Percentiles rank a stretch among this genome's conserved stretches.
Evolutionary conservation across 1,140 invertebrate genomes (phyloP).

Genomic region (Drosophila pseudoananassae): DNA sequence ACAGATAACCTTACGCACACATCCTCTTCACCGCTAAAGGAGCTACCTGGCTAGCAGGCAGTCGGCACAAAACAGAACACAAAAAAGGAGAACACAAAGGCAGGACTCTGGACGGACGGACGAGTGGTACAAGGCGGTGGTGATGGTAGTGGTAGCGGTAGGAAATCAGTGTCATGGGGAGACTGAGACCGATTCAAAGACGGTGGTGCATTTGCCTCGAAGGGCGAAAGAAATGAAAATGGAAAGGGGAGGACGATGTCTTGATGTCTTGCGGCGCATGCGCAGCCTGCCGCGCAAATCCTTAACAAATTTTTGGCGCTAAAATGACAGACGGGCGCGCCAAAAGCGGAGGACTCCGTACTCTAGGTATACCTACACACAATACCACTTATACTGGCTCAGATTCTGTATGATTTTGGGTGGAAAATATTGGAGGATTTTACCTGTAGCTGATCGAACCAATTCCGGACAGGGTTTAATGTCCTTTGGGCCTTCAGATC

Average conservation of each 20-base stretch:
- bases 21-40: slow-evolving; percentile 35
- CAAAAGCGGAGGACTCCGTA: slow-evolving; percentile 49
- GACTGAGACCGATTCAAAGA: slow-evolving; percentile 35
- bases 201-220: slow-evolving; percentile 46
- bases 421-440: slow-evolving; percentile 19
- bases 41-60: slow-evolving; percentile 72
- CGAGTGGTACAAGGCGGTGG: not conserved
- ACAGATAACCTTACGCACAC: slow-evolving; percentile 34
- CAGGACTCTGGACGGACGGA: slow-evolving; percentile 43
- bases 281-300: slow-evolving; percentile 69
- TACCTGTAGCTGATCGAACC: slow-evolving; percentile 43
- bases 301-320: slow-evolving; percentile 72
- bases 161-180: slow-evolving; percentile 60
- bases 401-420: slow-evolving; percentile 28
- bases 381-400: not conserved
- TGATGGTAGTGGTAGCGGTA: slow-evolving; percentile 57
- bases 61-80: slow-evolving; percentile 40
- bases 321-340: slow-evolving; percentile 62
- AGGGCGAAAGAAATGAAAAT: slow-evolving; percentile 3
- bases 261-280: slow-evolving; percentile 76
- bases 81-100: slow-evolving; percentile 43
- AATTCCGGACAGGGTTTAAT: slow-evolving; percentile 34
- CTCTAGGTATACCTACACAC: slow-evolving; percentile 7
- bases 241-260: slow-evolving; percentile 25
- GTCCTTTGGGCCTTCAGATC: slow-evolving; percentile 25